These are phyloP conservation scores for Parasteatoda lunata DNA, from an alignment of 2,888 invertebrate species.

Conservation along the genomic window DNA sequence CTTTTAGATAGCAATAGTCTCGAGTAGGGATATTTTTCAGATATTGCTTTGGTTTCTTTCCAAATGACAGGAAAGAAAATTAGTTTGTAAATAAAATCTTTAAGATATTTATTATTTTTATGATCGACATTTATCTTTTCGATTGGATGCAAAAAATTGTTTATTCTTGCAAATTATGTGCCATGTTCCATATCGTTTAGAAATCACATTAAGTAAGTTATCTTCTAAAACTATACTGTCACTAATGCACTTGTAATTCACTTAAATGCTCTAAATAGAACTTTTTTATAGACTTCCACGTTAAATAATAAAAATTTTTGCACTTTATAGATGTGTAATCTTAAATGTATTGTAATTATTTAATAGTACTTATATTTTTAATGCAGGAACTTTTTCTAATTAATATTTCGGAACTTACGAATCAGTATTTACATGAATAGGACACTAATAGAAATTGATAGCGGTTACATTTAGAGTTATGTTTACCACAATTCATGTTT, in stretches of 20 bases:
- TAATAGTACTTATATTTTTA: neutral
- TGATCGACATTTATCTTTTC: constrained; percentile 7
- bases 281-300: neutral
- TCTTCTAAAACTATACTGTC: constrained; percentile 1
- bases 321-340: neutral
- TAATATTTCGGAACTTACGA: no score
- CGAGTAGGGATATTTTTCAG: constrained; percentile 9
- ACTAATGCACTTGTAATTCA: neutral
- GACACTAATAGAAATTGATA: no score
- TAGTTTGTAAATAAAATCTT: neutral
- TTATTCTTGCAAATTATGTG: constrained; percentile 29
- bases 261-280: neutral
- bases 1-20: constrained; percentile 15
- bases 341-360: constrained; percentile 6
- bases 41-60: constrained; percentile 10
- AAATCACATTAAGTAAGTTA: neutral
- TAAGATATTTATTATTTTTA: neutral
- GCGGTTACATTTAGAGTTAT: no score
- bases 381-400: neutral
- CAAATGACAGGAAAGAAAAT: neutral
- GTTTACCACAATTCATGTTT: no score
- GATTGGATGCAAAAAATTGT: constrained; percentile 5
- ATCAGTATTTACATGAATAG: no score
- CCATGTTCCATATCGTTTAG: constrained; percentile 19
- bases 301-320: neutral